phyloP scores from a whole-genome alignment of 53 echinoderm and acorn worm genomes.

The Pentamera pediparva region DNA sequence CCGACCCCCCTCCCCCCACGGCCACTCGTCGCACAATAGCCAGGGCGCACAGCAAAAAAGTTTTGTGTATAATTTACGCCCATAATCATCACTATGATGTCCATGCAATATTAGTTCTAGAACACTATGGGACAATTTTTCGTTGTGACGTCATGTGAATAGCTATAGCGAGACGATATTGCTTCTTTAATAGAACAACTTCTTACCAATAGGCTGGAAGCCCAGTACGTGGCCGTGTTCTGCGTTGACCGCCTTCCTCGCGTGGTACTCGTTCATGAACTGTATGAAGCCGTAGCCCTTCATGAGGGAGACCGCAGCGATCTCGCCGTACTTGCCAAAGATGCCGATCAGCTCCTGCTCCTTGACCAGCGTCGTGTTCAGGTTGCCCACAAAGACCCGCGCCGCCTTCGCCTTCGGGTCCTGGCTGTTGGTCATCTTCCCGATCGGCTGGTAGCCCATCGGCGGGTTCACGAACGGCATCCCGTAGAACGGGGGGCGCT shows the following conservation, averaged over 20 bases:
- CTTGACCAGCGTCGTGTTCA: constrained; percentile 74
- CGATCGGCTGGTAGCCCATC: constrained; percentile 27
- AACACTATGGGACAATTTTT: too few relatives aligned
- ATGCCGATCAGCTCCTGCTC: constrained; percentile 57
- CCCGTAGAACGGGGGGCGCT: constrained; percentile 30
- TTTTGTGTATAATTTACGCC: too few relatives aligned
- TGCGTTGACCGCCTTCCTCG: constrained; percentile 59
- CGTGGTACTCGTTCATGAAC: constrained; percentile 73
- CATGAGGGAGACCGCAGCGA: constrained; percentile 75
- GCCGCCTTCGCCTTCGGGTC: constrained; percentile 80
- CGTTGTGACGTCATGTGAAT: too few relatives aligned
- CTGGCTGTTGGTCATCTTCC: constrained; percentile 87
- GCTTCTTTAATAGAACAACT: too few relatives aligned
- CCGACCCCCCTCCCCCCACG: too few relatives aligned
- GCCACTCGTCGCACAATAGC: too few relatives aligned
- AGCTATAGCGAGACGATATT: too few relatives aligned
- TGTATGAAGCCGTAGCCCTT: constrained; percentile 90
- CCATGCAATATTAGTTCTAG: too few relatives aligned
- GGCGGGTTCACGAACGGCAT: constrained; percentile 11
- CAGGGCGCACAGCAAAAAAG: too few relatives aligned
- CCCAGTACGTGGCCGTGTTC: constrained; percentile 78
- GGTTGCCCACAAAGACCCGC: constrained; percentile 89
- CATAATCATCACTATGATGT: too few relatives aligned
- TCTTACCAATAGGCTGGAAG: constrained; percentile 66
- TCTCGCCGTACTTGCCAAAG: constrained; percentile 76